Percentiles rank a stretch among this genome's conserved stretches.
These are phyloP conservation scores for Dorcus parallelipipedus DNA, from an alignment of 2,888 invertebrate species.

Conservation along the genomic window DNA sequence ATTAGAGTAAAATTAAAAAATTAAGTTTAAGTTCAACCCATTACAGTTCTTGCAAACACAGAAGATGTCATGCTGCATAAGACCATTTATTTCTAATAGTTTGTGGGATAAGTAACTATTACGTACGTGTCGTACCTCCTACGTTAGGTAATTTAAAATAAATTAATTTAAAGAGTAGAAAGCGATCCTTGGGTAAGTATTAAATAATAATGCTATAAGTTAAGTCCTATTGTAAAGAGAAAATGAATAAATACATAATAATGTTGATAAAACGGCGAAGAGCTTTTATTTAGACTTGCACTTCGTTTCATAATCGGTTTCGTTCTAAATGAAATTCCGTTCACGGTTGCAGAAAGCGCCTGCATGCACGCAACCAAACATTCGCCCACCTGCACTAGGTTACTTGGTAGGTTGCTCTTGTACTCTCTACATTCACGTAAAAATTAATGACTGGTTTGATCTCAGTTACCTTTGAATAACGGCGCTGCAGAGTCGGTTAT, in stretches of 20 bases:
- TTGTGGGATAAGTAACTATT: no score
- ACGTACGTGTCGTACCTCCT: no score
- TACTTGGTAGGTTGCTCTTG: neutral
- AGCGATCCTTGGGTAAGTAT: neutral
- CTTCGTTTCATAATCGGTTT: no score
- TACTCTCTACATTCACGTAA: conserved; percentile 17
- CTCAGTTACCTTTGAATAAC: conserved; percentile 24
- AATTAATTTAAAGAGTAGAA: no score
- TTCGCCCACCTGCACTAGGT: conserved; percentile 7
- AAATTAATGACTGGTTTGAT: conserved; percentile 21
- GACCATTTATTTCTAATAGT: neutral
- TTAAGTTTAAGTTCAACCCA: no score
- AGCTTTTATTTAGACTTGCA: no score
- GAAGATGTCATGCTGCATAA: no score
- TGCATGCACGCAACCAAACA: conserved; percentile 11
- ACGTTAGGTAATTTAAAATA: no score
- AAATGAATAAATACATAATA: neutral
- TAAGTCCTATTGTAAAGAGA: neutral
- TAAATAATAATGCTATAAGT: neutral
- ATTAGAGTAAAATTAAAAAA: no score
- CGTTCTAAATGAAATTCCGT: neutral
- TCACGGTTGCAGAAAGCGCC: conserved; percentile 4
- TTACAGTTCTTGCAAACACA: no score
- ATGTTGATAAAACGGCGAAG: no score
- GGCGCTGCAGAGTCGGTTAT: conserved; percentile 20